Percentiles rank a stretch among this genome's conserved stretches.
Conservation (phyloP, 2,113 vertebrate genomes). For the Sciurus niger region DNA sequence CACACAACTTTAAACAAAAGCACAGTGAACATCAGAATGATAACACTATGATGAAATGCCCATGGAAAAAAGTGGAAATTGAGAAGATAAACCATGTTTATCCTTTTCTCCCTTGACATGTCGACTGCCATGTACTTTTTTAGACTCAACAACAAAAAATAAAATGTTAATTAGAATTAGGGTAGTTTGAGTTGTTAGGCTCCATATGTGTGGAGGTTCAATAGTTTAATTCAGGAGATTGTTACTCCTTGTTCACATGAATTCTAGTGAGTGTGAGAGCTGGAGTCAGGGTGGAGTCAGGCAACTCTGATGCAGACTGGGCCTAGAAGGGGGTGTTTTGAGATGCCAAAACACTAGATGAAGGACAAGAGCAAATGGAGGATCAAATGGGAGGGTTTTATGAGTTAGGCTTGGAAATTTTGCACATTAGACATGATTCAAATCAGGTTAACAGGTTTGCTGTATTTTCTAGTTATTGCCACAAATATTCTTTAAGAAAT, state of each 20-base stretch:
- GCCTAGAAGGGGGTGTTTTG: neutral
- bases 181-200: neutral
- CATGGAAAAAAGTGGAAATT: neutral
- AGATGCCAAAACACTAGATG: neutral
- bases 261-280: neutral
- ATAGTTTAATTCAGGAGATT: neutral
- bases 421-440: neutral
- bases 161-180: neutral
- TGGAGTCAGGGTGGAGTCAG: accelerated
- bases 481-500: neutral
- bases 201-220: accelerated
- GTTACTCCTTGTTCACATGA: neutral
- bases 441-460: neutral
- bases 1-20: neutral
- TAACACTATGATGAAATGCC: neutral
- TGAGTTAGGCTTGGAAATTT: neutral
- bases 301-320: neutral
- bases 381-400: accelerated
- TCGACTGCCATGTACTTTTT: neutral
- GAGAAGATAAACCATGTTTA: neutral
- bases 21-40: neutral
- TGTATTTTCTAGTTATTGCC: neutral
- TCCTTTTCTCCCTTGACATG: neutral
- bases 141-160: neutral
- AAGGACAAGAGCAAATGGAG: neutral